Evolutionary conservation across 92 coral and sea anemone genomes (phyloP).

Genomic region (Muricea muricata): DNA sequence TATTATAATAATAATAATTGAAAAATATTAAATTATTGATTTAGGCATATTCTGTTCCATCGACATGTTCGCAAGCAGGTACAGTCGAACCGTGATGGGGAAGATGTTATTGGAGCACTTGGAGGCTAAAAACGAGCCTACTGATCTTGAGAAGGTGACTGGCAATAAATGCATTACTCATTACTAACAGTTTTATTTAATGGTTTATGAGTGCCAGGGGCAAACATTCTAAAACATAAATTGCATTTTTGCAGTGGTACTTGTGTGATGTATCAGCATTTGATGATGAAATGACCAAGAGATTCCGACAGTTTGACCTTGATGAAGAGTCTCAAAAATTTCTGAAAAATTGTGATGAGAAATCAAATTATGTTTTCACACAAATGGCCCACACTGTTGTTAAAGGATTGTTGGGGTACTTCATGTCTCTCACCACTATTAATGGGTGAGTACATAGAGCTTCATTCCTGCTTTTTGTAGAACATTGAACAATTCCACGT

Average conservation of each 20-base stretch:
- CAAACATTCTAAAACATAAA: background rate
- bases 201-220: background rate
- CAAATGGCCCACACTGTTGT: conserved; percentile 80
- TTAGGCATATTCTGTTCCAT: background rate
- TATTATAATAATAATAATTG: too few relatives aligned
- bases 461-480: too few relatives aligned
- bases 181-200: background rate
- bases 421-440: conserved; percentile 86
- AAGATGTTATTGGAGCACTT: conserved; percentile 75
- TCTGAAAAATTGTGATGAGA: conserved; percentile 75
- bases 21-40: too few relatives aligned
- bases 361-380: conserved; percentile 88
- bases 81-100: conserved; percentile 85
- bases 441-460: conserved; percentile 74
- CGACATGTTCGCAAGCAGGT: conserved; percentile 81
- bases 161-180: background rate
- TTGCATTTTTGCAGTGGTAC: conserved; percentile 78
- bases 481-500: too few relatives aligned
- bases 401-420: conserved; percentile 75
- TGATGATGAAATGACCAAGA: conserved; percentile 58
- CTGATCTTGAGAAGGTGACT: conserved; percentile 24
- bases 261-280: conserved; percentile 53
- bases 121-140: conserved; percentile 63
- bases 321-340: conserved; percentile 88
- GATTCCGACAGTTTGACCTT: conserved; percentile 81